These are phyloP conservation scores for Tolmerus cingulatus DNA, from an alignment of 2,888 invertebrate species.

Conservation along the genomic window DNA sequence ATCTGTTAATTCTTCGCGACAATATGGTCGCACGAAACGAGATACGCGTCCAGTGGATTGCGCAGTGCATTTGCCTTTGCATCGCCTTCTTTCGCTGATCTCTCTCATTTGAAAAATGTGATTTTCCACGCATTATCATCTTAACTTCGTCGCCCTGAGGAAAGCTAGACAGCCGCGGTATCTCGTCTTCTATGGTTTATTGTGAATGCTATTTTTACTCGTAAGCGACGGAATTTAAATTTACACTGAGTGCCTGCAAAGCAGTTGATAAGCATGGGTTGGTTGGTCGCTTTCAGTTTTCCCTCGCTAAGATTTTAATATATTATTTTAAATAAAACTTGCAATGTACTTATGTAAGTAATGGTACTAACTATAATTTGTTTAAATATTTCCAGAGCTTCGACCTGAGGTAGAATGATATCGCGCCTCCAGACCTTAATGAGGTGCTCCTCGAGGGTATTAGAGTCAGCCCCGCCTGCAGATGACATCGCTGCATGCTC, in stretches of 20 bases:
- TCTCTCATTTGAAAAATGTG: not conserved
- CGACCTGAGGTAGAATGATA: conserved; percentile 55
- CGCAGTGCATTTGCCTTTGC: not conserved
- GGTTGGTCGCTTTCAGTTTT: not conserved
- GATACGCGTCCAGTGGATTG: not conserved
- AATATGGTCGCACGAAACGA: not conserved
- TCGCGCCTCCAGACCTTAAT: conserved; percentile 62
- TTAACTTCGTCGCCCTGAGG: not conserved
- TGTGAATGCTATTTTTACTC: not conserved
- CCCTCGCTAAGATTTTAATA: not conserved
- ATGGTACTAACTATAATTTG: not conserved
- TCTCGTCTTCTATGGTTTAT: not conserved
- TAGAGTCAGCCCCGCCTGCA: conserved; percentile 55
- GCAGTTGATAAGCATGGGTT: not conserved
- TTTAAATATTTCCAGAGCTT: conserved; percentile 29
- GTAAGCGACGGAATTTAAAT: not conserved
- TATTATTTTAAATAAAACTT: not conserved
- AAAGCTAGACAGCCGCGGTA: not conserved
- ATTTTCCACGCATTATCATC: not conserved
- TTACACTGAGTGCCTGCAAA: not conserved
- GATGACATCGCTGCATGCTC: conserved; percentile 70
- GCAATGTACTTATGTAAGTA: not conserved
- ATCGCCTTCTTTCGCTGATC: not conserved
- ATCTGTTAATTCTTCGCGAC: not conserved
- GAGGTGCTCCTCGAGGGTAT: conserved; percentile 63